Evolutionary conservation across 2,888 invertebrate species (phyloP).

Genomic region (Lithodes maja): DNA sequence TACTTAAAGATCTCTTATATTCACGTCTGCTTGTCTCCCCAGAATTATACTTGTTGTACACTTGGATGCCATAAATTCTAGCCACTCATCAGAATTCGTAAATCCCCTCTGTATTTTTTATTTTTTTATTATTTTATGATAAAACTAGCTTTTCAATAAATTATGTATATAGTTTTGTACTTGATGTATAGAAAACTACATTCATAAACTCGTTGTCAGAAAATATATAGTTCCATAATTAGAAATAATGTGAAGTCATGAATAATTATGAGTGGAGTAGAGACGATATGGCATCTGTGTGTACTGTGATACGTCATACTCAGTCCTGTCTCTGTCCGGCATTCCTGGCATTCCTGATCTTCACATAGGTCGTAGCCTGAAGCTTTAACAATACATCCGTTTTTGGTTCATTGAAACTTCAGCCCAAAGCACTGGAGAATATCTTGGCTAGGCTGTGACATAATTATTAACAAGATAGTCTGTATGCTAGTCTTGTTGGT

Average conservation of each 20-base stretch:
- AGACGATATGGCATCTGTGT: no score
- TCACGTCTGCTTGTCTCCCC: conserved; percentile 22
- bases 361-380: neutral
- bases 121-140: no score
- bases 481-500: neutral
- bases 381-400: neutral
- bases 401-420: neutral
- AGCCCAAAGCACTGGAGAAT: neutral
- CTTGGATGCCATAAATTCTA: no score
- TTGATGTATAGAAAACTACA: no score
- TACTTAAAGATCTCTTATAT: neutral
- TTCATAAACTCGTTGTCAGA: no score
- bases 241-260: no score
- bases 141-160: no score
- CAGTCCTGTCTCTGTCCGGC: neutral
- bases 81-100: no score
- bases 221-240: no score
- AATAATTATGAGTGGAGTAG: no score
- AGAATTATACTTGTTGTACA: neutral
- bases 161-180: no score
- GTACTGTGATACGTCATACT: neutral
- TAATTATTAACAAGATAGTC: neutral
- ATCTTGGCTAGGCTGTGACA: neutral
- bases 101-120: no score
- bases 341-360: neutral